Percentiles rank a stretch among this genome's conserved stretches.
Evolutionary conservation across 2,797 vertebrate species (phyloP).

Genomic region (Myiothlypis chrysogaster): DNA sequence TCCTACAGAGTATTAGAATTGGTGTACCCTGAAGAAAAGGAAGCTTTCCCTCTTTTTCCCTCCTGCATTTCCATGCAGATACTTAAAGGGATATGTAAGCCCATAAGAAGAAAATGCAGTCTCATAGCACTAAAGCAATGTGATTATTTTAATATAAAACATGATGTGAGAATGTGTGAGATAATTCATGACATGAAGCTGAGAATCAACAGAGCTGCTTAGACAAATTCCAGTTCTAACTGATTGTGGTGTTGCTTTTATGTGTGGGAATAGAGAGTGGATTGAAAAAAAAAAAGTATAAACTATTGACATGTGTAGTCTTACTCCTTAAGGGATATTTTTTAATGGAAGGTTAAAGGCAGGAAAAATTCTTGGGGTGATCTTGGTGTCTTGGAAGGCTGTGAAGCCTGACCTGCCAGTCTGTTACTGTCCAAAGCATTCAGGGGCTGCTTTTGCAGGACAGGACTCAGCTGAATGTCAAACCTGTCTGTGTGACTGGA

Average conservation of each 20-base stretch:
- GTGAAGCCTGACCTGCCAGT: neutral
- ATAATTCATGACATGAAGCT: neutral
- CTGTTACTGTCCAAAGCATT: neutral
- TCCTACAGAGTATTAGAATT: neutral
- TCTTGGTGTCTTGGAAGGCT: neutral
- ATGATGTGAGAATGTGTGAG: neutral
- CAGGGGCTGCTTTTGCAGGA: neutral
- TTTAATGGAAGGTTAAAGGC: neutral
- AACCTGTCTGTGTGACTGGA: neutral
- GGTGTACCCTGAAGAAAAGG: rapidly evolving
- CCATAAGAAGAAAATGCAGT: neutral
- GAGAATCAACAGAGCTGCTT: neutral
- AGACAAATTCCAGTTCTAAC: neutral
- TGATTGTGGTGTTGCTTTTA: neutral
- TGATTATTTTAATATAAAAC: neutral
- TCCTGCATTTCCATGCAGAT: neutral
- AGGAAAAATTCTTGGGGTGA: neutral
- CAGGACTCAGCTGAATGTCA: neutral
- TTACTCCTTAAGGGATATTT: neutral
- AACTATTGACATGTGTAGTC: neutral
- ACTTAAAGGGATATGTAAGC: neutral
- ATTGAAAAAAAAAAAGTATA: neutral
- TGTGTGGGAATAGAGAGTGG: neutral
- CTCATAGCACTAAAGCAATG: neutral
- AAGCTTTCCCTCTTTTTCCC: neutral